These are phyloP conservation scores for Gonioctena quinquepunctata DNA, from an alignment of 1,140 invertebrate species.

Conservation along the genomic window DNA sequence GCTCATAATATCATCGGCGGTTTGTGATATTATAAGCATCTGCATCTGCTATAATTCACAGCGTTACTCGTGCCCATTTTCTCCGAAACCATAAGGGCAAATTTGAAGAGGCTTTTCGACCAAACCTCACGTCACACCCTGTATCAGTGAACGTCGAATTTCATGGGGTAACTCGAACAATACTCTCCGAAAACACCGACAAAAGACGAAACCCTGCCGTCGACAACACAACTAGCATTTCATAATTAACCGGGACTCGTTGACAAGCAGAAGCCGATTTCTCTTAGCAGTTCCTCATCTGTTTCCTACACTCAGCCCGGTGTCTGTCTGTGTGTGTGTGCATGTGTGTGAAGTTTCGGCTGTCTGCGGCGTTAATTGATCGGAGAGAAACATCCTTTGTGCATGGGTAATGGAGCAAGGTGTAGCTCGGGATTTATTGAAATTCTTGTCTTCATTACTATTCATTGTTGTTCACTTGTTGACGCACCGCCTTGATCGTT, in stretches of 20 bases:
- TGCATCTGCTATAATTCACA: too few relatives aligned
- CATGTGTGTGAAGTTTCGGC: not conserved
- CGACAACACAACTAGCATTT: not conserved
- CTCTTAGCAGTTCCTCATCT: not conserved
- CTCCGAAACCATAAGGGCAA: too few relatives aligned
- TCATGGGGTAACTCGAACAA: too few relatives aligned
- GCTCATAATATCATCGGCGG: too few relatives aligned
- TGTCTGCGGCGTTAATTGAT: not conserved
- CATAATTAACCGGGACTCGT: not conserved
- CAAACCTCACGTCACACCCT: too few relatives aligned
- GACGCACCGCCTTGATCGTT: too few relatives aligned
- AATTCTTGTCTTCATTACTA: not conserved
- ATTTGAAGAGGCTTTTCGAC: too few relatives aligned
- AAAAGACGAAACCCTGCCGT: not conserved
- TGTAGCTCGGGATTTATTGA: not conserved
- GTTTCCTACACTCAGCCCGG: not conserved
- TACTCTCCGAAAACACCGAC: not conserved
- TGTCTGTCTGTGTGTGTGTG: not conserved
- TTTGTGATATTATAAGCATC: too few relatives aligned
- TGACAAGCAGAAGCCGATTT: not conserved
- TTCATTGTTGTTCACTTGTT: constrained; percentile 10
- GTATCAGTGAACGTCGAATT: too few relatives aligned
- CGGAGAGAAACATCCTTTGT: not conserved
- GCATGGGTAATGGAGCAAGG: not conserved
- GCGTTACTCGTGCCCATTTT: too few relatives aligned